Percentiles rank a stretch among this genome's conserved stretches.
phyloP scores from a whole-genome alignment of 2,888 invertebrate genomes.

The Eulithis testata region DNA sequence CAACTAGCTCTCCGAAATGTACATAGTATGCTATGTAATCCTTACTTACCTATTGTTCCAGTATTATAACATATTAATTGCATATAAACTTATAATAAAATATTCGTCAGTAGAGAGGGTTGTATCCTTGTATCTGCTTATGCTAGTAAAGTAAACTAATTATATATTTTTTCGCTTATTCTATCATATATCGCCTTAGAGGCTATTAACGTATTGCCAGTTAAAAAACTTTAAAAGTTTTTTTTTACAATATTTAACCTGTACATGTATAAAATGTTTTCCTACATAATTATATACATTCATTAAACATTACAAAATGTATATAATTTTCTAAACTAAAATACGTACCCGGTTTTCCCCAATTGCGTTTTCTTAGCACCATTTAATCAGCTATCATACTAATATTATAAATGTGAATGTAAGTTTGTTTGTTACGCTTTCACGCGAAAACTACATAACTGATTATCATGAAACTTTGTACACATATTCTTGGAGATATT shows the following conservation, averaged over 20 bases:
- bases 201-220: not conserved
- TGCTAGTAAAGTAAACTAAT: not conserved
- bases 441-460: no score
- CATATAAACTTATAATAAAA: not conserved
- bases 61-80: not conserved
- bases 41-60: no score
- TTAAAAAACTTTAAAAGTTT: slow-evolving; percentile 19
- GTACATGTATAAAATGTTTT: not conserved
- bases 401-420: no score
- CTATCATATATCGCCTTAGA: slow-evolving; percentile 1
- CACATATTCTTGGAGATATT: no score
- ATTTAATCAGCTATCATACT: slow-evolving; percentile 72
- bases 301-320: not conserved
- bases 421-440: no score
- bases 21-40: no score
- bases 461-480: no score
- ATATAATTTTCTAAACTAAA: slow-evolving; percentile 6
- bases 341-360: slow-evolving; percentile 57
- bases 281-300: not conserved
- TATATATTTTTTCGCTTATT: not conserved
- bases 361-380: slow-evolving; percentile 69
- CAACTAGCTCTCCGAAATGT: no score
- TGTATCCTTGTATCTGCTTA: not conserved
- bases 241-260: slow-evolving; percentile 1
- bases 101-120: slow-evolving; percentile 16